Conservation (phyloP, 2,113 vertebrate genomes). For the Saguinus midas region DNA sequence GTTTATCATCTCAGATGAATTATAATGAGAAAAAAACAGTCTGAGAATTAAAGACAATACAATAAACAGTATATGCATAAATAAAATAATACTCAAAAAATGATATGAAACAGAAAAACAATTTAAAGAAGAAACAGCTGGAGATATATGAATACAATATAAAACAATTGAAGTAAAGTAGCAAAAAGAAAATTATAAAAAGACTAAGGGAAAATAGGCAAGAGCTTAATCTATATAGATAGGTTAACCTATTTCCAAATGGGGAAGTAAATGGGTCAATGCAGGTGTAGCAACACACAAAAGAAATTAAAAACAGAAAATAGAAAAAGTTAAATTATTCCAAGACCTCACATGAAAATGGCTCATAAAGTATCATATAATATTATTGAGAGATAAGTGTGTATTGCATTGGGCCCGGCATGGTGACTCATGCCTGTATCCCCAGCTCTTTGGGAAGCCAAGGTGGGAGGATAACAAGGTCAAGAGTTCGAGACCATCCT, state of each 20-base stretch:
- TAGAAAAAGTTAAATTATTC: neutral
- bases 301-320: neutral
- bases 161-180: neutral
- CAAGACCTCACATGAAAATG: neutral
- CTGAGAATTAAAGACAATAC: neutral
- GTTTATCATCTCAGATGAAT: neutral
- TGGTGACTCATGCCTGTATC: too few relatives aligned
- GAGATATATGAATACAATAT: neutral
- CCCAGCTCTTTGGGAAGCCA: too few relatives aligned
- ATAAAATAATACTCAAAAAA: neutral
- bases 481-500: too few relatives aligned
- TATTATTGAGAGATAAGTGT: neutral
- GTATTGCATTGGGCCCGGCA: neutral
- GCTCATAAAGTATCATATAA: neutral
- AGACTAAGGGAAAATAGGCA: neutral
- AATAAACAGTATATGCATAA: neutral
- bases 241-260: too few relatives aligned
- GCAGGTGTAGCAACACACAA: neutral
- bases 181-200: neutral
- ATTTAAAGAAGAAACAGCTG: neutral
- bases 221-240: neutral
- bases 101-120: neutral
- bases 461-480: too few relatives aligned
- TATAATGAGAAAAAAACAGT: neutral
- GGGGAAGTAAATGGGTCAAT: neutral